Percentiles rank a stretch among this genome's conserved stretches.
Evolutionary conservation across 2,888 invertebrate species (phyloP).

Genomic region (Chrysina gloriosa): DNA sequence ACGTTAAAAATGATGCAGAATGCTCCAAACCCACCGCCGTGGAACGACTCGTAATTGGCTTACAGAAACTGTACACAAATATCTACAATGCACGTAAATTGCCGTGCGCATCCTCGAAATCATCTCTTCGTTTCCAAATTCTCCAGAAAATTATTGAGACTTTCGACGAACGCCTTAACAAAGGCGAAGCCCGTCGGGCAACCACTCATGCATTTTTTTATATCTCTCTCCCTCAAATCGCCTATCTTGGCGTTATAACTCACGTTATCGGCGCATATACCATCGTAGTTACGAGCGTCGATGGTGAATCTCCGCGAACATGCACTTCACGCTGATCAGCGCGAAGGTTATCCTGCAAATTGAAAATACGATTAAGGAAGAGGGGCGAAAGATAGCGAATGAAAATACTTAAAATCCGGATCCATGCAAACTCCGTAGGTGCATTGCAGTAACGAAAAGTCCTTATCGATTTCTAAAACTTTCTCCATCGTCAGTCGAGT

Average conservation of each 20-base stretch:
- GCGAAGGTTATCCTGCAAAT: conserved; percentile 27
- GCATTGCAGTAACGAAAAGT: neutral
- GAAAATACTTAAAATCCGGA: conserved; percentile 17
- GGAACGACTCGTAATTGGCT: too few species aligned
- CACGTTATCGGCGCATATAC: conserved; percentile 10
- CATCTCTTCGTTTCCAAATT: conserved; percentile 8
- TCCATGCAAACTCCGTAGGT: conserved; percentile 8
- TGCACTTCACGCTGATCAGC: conserved; percentile 12
- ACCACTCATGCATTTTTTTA: conserved; percentile 20
- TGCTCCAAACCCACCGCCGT: too few species aligned
- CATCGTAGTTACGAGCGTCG: conserved; percentile 8
- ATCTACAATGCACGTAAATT: too few species aligned
- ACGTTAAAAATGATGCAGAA: too few species aligned
- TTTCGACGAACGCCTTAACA: conserved; percentile 4
- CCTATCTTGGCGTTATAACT: conserved; percentile 19
- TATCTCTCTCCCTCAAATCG: conserved; percentile 4
- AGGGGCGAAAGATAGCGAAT: neutral
- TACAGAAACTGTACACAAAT: too few species aligned
- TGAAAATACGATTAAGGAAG: neutral
- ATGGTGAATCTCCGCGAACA: conserved; percentile 23
- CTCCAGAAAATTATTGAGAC: neutral
- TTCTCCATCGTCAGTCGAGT: conserved; percentile 29
- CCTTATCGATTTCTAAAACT: neutral
- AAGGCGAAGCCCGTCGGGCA: conserved; percentile 31
- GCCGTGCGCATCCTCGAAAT: too few species aligned